Evolutionary conservation across 2,888 invertebrate genomes (phyloP), one percentile per base, ranked within the genome.

Genomic region (Watsonalla binaria): DNA sequence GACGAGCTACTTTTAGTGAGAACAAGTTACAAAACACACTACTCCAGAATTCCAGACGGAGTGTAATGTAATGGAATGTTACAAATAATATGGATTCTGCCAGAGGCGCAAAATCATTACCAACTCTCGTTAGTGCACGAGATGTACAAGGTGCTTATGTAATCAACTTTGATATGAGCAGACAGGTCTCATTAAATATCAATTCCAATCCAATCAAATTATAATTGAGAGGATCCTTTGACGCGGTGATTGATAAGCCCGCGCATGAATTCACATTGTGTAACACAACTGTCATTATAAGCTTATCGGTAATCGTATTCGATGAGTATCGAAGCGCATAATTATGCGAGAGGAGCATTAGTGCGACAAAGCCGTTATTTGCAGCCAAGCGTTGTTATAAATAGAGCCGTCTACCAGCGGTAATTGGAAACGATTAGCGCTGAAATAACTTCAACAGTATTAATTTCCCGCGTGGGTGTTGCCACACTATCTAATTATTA

Each of bases 151-250:
- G 47, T 34, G 46, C 45, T n/a, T 47, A 47, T 47, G 47, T 55
- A 52, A 68, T 70, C 65, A 61, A 57, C 58, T 65, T 59, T 53
- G 55, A 58, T 54, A 61, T 51, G 59, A 65, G 54, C 63, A 54
- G 62, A 63, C 66, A 64, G 69, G 63, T 64, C 61, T 68, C 72
- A 74, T 73, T 70, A 77, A 67, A 74, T 70, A 74, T 68, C 69
- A 69, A 70, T 71, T 71, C 63, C 62, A 68, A 71, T 72, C 66
- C 70, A 74, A 80, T 82, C 72, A 73, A 74, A 72, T 72, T 66
- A 68, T 76, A 74, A 80, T 75, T 61, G 65, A 68, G 66, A 65
- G 66, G 63, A 63, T 65, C 74, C 76, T 76, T 78, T 79, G 76
- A 78, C 72, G 70, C 52, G 55, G 48, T 55, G 51, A 46, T 53